Evolutionary conservation across 2,888 invertebrate genomes (phyloP), one percentile per base, ranked within the genome.

Genomic region (Osmoderma eremita): DNA sequence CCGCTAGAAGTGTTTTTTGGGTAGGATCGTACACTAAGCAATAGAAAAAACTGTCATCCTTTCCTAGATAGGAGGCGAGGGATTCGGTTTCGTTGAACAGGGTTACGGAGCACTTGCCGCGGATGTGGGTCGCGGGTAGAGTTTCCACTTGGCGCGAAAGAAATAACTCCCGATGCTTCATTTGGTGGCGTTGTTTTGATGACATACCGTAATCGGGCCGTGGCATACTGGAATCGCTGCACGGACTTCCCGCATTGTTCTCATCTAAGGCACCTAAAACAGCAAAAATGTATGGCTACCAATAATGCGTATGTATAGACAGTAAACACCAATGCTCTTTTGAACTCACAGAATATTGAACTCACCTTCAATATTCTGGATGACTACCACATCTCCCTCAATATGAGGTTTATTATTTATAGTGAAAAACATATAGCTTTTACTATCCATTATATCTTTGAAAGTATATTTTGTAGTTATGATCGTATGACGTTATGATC

Each of bases 11-110:
- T 77, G 98, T 99, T 86, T 97, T 97, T 87, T 98, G 97, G 84
- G 94, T 92, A 76, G 98, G 98, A 88, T 99, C 99, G 86, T 98
- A 99, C 78, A 99, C 98, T 84, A 99, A 88, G 83, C 98, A 98
- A 87, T 99, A 99, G 87, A 98, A 99, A 88, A 99, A 99, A 83
- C 95, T 92, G 86, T 99, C 98, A 90, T 97, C 88, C 88, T 95
- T 97, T 86, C 94, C 93, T 82, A 98, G 89, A 88, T 99, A 99
- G 83, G 95, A 95, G 81, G 91, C 88, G 79, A 97, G 88, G 75
- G 96, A 94, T 87, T 99, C 99, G 67, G 98, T 97, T 88, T 99
- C 99, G 86, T 98, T 98, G 85, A 99, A 91, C 78, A 99, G 88
- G 75, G 98, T 98, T 78, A 99, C 99, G 76, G 94, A 93, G 86